phyloP scores from a whole-genome alignment of 2,113 vertebrate genomes.

The Pycnonotus jocosus region DNA sequence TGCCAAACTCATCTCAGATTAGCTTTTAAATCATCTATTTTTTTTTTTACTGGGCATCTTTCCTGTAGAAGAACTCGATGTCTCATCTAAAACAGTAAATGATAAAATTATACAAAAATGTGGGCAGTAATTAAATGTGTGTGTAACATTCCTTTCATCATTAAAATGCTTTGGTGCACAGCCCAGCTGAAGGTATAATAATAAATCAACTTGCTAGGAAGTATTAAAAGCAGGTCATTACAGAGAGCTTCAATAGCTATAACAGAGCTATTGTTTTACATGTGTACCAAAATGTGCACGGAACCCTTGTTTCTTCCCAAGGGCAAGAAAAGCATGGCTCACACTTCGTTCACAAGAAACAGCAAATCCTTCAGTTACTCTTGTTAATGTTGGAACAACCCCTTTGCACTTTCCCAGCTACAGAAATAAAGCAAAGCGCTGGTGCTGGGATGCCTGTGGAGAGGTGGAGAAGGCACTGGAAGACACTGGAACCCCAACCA shows the following conservation, averaged over 20 bases:
- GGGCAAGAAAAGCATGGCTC: not conserved
- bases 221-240: not conserved
- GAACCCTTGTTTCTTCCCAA: not conserved
- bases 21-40: constrained; percentile 36
- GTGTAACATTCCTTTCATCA: constrained; percentile 36
- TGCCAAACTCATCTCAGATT: constrained; percentile 28
- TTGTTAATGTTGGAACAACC: not conserved
- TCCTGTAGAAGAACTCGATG: constrained; percentile 31
- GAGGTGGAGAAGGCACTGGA: not conserved
- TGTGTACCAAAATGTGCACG: not conserved
- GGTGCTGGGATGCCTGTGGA: not conserved
- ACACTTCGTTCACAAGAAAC: not conserved
- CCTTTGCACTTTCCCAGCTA: not conserved
- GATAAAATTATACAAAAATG: constrained; percentile 61
- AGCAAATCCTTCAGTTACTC: not conserved
- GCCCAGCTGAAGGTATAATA: constrained; percentile 30
- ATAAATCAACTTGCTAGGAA: constrained; percentile 35
- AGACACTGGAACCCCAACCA: fast-evolving
- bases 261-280: not conserved
- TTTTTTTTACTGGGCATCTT: constrained; percentile 46
- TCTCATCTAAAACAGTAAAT: constrained; percentile 57
- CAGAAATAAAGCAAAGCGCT: not conserved
- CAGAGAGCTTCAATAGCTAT: not conserved
- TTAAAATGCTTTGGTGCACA: not conserved
- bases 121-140: constrained; percentile 62